phyloP scores from a whole-genome alignment of 2,888 invertebrate genomes.

The Stenodera caucasica region DNA sequence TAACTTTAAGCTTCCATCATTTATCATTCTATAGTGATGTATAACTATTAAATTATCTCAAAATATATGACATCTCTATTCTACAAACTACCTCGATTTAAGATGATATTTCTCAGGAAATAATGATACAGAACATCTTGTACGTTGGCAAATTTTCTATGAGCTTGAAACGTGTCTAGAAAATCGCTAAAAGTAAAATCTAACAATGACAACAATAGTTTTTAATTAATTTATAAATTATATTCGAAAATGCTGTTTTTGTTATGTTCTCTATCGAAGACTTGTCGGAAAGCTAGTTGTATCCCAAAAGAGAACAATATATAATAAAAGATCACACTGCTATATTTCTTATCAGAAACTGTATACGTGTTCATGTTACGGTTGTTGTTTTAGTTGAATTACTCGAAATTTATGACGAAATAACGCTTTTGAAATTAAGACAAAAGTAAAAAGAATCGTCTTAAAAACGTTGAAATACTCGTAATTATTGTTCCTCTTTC shows the following conservation, averaged over 20 bases:
- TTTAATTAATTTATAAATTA: neutral
- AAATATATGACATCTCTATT: neutral
- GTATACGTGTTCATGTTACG: neutral
- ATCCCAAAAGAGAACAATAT: neutral
- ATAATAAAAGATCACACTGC: neutral
- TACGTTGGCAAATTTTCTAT: neutral
- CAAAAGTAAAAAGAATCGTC: neutral
- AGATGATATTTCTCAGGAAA: neutral
- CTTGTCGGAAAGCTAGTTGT: neutral
- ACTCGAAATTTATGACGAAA: neutral
- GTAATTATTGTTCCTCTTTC: neutral
- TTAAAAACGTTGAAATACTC: neutral
- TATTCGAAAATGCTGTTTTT: neutral
- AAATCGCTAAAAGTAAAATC: neutral
- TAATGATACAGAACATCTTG: neutral
- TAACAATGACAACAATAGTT: neutral
- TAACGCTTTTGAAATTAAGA: constrained; percentile 2
- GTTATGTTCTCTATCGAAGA: neutral
- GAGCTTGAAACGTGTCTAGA: neutral
- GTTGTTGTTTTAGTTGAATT: neutral
- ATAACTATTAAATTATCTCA: neutral
- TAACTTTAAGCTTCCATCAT: no score
- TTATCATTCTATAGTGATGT: no score
- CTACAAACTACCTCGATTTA: no score
- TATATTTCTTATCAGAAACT: neutral